A percentile compares a stretch with the other conserved stretches of the same genome.
phyloP scores from a whole-genome alignment of 1,140 invertebrate species.

The Oedothorax gibbosus region DNA sequence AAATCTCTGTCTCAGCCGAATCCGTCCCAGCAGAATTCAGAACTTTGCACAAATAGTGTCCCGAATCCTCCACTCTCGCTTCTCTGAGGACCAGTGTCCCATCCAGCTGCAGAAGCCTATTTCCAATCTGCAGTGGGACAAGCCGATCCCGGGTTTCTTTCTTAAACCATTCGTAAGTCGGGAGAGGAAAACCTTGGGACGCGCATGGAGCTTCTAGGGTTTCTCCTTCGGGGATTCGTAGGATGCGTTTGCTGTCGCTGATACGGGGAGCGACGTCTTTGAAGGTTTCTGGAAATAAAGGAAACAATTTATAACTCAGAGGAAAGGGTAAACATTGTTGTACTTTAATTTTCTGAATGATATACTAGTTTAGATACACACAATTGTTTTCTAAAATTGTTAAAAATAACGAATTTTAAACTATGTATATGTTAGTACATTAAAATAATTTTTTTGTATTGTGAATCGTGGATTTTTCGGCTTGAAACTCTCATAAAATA shows the following conservation, averaged over 20 bases:
- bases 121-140: slow-evolving; percentile 60
- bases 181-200: slow-evolving; percentile 65
- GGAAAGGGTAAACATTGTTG: too few species aligned
- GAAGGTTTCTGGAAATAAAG: slow-evolving; percentile 32
- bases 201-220: slow-evolving; percentile 68
- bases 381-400: too few species aligned
- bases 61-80: slow-evolving; percentile 56
- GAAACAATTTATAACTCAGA: neutral
- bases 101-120: slow-evolving; percentile 63
- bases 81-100: slow-evolving; percentile 63
- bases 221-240: slow-evolving; percentile 65
- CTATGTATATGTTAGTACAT: too few species aligned
- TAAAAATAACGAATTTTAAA: too few species aligned
- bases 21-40: slow-evolving; percentile 64
- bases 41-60: slow-evolving; percentile 63
- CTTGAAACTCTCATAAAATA: too few species aligned
- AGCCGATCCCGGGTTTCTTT: slow-evolving; percentile 22
- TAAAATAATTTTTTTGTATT: too few species aligned
- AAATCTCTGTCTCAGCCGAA: slow-evolving; percentile 62
- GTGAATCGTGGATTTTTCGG: too few species aligned
- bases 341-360: too few species aligned
- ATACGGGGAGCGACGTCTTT: slow-evolving; percentile 60
- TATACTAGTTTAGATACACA: too few species aligned
- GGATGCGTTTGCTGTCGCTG: slow-evolving; percentile 56
- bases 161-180: slow-evolving; percentile 63